phyloP scores from a whole-genome alignment of 2,113 vertebrate species.

The Monopterus albus region DNA sequence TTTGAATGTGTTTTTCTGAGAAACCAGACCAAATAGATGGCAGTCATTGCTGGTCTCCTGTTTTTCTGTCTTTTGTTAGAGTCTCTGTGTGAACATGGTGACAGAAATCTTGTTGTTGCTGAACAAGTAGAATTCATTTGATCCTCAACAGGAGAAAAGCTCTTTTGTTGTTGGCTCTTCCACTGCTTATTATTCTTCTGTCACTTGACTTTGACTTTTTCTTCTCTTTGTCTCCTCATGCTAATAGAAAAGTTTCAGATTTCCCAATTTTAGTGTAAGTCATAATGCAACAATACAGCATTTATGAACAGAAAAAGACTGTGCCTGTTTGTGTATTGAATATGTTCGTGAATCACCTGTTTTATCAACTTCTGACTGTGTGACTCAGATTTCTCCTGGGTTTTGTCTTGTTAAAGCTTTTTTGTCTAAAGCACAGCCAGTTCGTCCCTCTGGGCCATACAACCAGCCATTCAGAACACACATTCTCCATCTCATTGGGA shows the following conservation, averaged over 20 bases:
- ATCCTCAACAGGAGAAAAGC: conserved; percentile 17
- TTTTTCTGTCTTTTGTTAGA: conserved; percentile 3
- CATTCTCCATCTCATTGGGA: background rate
- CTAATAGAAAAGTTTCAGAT: conserved; percentile 3
- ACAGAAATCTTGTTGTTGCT: conserved; percentile 3
- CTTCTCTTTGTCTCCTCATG: background rate
- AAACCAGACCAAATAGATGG: conserved; percentile 2
- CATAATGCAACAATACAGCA: conserved; percentile 6
- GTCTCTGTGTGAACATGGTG: background rate
- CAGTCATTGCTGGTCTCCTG: background rate
- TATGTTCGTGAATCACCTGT: background rate
- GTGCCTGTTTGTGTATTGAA: background rate
- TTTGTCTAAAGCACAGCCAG: background rate
- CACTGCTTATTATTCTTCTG: conserved; percentile 5
- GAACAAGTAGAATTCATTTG: conserved; percentile 27
- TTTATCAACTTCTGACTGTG: background rate
- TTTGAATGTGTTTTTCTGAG: background rate
- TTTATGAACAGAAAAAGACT: conserved; percentile 11
- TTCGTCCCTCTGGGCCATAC: background rate
- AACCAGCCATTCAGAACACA: background rate
- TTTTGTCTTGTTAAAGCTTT: conserved; percentile 1
- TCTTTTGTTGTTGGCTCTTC: conserved; percentile 10
- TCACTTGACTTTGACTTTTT: background rate
- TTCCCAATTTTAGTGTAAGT: no score
- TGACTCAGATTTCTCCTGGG: conserved; percentile 1